phyloP scores from a whole-genome alignment of 2,888 invertebrate species.

The Monoplex corrugatus region DNA sequence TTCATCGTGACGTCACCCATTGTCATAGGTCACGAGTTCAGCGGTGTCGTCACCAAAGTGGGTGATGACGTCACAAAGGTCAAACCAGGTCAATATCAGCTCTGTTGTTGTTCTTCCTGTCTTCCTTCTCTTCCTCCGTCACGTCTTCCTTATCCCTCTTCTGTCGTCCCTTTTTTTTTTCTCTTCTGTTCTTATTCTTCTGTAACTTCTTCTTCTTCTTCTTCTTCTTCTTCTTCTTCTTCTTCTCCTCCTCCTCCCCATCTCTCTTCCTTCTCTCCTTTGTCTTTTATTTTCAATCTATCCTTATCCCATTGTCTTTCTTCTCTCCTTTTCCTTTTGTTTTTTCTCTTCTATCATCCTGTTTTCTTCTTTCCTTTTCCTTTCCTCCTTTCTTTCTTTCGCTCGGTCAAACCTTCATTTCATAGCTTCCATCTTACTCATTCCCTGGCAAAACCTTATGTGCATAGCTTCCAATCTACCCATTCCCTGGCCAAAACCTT shows the following conservation, averaged over 20 bases:
- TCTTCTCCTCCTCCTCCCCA: no score
- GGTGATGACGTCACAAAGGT: slow-evolving; percentile 84
- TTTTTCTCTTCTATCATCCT: not conserved
- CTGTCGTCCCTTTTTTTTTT: not conserved
- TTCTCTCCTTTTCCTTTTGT: not conserved
- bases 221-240: no score
- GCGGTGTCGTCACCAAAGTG: slow-evolving; percentile 85
- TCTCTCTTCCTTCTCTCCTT: no score
- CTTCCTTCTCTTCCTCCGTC: not conserved
- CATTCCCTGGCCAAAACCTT: no score
- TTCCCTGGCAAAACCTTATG: no score
- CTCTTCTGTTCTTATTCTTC: not conserved
- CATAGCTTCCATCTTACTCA: no score
- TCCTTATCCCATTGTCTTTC: not conserved
- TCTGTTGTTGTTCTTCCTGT: not conserved
- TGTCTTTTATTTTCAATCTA: not conserved
- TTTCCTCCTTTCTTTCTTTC: no score
- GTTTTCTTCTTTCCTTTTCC: no score
- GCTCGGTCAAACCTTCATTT: no score
- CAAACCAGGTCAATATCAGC: slow-evolving; percentile 83
- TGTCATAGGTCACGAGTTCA: slow-evolving; percentile 96
- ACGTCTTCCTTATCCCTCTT: not conserved
- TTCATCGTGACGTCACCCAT: slow-evolving; percentile 93
- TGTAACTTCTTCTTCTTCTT: no score
- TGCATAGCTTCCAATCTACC: no score